These are phyloP conservation scores for Ormyrus labotus DNA, from an alignment of 2,888 invertebrate genomes.

Conservation along the genomic window DNA sequence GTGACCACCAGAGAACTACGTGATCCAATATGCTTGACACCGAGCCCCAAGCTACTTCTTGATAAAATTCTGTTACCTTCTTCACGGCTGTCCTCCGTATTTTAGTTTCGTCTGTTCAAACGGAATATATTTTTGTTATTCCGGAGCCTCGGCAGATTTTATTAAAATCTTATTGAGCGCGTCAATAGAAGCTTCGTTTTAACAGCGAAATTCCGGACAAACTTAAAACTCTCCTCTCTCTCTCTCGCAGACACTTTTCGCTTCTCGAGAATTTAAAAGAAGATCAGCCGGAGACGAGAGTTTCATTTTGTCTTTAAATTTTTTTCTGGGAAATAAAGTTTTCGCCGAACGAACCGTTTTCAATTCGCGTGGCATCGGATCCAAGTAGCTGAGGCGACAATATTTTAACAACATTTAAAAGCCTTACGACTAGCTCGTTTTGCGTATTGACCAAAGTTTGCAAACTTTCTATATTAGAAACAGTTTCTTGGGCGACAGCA, in stretches of 20 bases:
- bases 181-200: too few species aligned
- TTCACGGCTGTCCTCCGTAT: conserved; percentile 80
- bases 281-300: too few species aligned
- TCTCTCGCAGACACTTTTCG: too few species aligned
- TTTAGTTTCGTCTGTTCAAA: conserved; percentile 78
- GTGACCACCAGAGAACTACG: conserved; percentile 90
- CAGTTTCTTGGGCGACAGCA: conserved; percentile 76
- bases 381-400: conserved; percentile 81
- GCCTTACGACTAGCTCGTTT: conserved; percentile 81
- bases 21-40: conserved; percentile 89
- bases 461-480: conserved; percentile 78
- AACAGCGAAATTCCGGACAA: too few species aligned
- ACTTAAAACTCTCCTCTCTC: too few species aligned
- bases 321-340: too few species aligned
- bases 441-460: conserved; percentile 83
- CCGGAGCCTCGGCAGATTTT: background rate
- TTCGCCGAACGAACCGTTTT: conserved; percentile 73
- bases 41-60: conserved; percentile 87
- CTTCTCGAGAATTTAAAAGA: too few species aligned
- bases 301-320: too few species aligned
- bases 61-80: conserved; percentile 84
- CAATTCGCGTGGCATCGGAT: conserved; percentile 79
- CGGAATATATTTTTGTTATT: conserved; percentile 54
- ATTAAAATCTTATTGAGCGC: too few species aligned
- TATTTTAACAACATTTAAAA: conserved; percentile 80